phyloP scores from a whole-genome alignment of 1,140 invertebrate species.

The Metaphire vulgaris region DNA sequence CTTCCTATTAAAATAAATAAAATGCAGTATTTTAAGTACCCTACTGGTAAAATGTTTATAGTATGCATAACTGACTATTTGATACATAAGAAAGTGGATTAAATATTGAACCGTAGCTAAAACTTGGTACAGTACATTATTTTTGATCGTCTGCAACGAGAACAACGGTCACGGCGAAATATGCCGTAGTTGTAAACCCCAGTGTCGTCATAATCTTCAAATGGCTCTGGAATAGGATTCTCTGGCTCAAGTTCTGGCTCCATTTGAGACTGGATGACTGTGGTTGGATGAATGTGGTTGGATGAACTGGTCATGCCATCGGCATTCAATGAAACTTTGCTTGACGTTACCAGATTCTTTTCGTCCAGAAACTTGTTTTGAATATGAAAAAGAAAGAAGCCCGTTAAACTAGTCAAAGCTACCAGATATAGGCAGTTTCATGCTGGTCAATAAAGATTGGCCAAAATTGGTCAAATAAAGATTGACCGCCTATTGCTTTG shows the following conservation, averaged over 20 bases:
- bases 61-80: no score
- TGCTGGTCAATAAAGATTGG: no score
- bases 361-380: not conserved
- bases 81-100: no score
- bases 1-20: no score
- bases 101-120: no score
- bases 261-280: not conserved
- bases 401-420: no score
- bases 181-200: constrained; percentile 6
- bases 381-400: not conserved
- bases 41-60: no score
- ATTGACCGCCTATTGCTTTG: no score
- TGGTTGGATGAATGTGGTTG: not conserved
- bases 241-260: not conserved
- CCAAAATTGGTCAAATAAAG: no score
- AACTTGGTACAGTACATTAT: constrained; percentile 2
- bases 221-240: not conserved
- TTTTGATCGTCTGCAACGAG: constrained; percentile 1
- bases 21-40: no score
- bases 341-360: not conserved
- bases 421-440: no score
- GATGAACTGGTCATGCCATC: not conserved
- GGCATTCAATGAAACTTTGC: not conserved
- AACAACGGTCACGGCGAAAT: not conserved
- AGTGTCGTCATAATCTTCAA: constrained; percentile 5